phyloP scores from a whole-genome alignment of 2,113 vertebrate species.

The Lampris incognitus region DNA sequence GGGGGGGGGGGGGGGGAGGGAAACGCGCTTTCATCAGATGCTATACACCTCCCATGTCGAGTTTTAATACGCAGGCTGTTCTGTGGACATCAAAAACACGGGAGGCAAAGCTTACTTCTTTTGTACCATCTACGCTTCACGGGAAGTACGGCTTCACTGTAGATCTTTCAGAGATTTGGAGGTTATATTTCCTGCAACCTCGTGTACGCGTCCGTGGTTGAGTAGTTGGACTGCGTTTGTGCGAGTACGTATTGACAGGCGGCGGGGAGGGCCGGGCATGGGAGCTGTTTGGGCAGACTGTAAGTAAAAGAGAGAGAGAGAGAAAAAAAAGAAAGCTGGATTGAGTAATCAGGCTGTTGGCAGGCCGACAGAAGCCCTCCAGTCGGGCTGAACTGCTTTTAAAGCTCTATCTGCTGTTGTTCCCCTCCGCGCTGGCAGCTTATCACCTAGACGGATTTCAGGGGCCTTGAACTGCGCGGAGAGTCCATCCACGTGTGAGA shows the following conservation, averaged over 20 bases:
- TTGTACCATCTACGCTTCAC: not conserved
- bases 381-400: constrained; percentile 79
- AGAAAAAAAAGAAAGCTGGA: constrained; percentile 46
- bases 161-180: not conserved
- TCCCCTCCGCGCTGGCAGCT: constrained; percentile 73
- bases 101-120: no score
- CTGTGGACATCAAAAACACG: not conserved
- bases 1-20: no score
- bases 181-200: constrained; percentile 52
- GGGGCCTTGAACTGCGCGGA: constrained; percentile 77
- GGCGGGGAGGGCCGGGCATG: constrained; percentile 45
- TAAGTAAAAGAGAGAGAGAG: constrained; percentile 52
- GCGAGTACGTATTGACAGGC: constrained; percentile 75
- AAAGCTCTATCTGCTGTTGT: constrained; percentile 78
- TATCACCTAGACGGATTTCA: constrained; percentile 81
- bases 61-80: not conserved
- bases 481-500: constrained; percentile 73
- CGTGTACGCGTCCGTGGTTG: constrained; percentile 36
- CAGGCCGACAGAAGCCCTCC: constrained; percentile 79
- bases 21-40: not conserved
- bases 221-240: constrained; percentile 47
- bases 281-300: constrained; percentile 65
- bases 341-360: constrained; percentile 82
- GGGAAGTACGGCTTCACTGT: not conserved
- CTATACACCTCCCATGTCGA: not conserved